Conservation (phyloP, 2,888 invertebrate genomes). For the Thumatha senex region DNA sequence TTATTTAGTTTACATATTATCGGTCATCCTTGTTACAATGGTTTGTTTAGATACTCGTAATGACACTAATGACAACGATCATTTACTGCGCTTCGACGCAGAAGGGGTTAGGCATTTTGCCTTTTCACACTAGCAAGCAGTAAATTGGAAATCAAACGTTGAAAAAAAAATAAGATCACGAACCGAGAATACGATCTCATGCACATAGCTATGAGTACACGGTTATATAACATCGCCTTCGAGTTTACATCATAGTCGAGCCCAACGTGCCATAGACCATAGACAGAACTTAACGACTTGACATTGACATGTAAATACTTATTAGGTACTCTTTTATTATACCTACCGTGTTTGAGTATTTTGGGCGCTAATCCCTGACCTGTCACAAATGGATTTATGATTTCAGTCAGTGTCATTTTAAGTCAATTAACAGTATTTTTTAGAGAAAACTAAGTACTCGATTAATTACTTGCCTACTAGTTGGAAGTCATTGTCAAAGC, state of each 20-base stretch:
- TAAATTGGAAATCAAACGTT: no score
- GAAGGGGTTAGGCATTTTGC: no score
- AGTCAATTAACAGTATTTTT: constrained; percentile 19
- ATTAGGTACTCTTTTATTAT: constrained; percentile 4
- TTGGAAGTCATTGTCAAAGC: constrained; percentile 31
- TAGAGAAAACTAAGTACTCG: constrained; percentile 13
- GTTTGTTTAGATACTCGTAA: no score
- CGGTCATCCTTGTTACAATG: no score
- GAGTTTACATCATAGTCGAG: constrained; percentile 1
- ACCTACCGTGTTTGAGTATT: constrained; percentile 8
- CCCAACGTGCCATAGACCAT: background rate
- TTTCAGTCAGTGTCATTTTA: constrained; percentile 21
- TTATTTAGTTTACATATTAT: constrained; percentile 16
- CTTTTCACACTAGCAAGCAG: no score
- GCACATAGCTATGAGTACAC: background rate
- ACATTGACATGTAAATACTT: constrained; percentile 23
- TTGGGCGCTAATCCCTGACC: constrained; percentile 32
- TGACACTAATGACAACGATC: background rate
- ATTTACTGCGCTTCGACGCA: background rate
- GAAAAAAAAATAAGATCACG: constrained; percentile 10
- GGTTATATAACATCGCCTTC: constrained; percentile 1
- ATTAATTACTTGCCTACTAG: constrained; percentile 35
- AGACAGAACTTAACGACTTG: constrained; percentile 8
- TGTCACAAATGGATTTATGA: constrained; percentile 35
- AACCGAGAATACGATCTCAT: constrained; percentile 8